Conservation (phyloP, 2,888 invertebrate genomes). For the Gibbula magus region DNA sequence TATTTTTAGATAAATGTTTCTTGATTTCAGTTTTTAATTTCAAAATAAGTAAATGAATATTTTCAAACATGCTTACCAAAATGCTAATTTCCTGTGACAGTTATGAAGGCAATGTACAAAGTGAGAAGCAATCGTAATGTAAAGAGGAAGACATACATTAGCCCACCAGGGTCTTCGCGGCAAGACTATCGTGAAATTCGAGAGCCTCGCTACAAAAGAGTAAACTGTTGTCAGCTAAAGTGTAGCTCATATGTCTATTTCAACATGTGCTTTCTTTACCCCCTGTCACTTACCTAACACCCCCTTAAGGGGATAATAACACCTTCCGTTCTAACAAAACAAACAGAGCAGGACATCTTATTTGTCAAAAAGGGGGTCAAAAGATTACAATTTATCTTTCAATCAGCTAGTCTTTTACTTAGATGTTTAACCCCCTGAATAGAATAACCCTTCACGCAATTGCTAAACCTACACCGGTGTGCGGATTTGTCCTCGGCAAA, state of each 20-base stretch:
- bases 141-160: too few relatives aligned
- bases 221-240: constrained; percentile 1
- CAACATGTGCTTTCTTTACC: constrained; percentile 18
- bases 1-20: too few relatives aligned
- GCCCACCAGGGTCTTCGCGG: too few relatives aligned
- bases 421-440: constrained; percentile 8
- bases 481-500: not conserved
- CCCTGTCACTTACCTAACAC: constrained; percentile 12
- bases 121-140: too few relatives aligned
- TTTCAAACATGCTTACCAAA: too few relatives aligned
- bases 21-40: too few relatives aligned
- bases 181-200: too few relatives aligned
- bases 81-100: too few relatives aligned
- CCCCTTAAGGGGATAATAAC: constrained; percentile 11
- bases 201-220: too few relatives aligned
- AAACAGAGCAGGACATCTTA: not conserved
- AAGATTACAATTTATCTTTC: not conserved
- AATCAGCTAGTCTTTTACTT: constrained; percentile 4
- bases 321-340: not conserved
- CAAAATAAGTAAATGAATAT: too few relatives aligned
- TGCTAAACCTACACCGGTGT: not conserved
- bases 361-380: not conserved
- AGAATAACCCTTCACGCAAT: constrained; percentile 1
- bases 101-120: too few relatives aligned
- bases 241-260: not conserved